These are phyloP conservation scores for Romanogobio albipinnatus DNA, from an alignment of 2,113 vertebrate genomes.

Conservation along the genomic window DNA sequence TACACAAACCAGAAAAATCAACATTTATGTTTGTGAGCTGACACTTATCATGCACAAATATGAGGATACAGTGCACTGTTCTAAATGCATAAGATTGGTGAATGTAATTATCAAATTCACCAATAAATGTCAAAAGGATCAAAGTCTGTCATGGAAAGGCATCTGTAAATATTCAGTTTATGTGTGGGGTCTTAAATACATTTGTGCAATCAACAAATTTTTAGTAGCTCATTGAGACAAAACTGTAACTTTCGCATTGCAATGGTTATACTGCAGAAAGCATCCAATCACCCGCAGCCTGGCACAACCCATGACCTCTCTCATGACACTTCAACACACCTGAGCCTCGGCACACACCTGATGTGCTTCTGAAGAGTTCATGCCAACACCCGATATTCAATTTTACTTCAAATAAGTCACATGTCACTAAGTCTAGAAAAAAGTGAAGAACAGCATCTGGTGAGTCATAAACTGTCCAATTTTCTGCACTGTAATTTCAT, in stretches of 20 bases:
- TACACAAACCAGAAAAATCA: no score
- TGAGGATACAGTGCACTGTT: no score
- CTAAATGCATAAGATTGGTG: no score
- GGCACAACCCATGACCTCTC: not conserved
- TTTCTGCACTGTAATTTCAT: constrained; percentile 36
- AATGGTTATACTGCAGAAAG: not conserved
- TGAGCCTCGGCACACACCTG: not conserved
- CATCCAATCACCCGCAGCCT: not conserved
- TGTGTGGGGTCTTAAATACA: not conserved
- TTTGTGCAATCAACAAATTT: not conserved
- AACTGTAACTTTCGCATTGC: not conserved
- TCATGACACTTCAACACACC: constrained; percentile 63
- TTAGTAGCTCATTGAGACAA: not conserved
- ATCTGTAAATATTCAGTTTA: no score
- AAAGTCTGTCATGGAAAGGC: no score
- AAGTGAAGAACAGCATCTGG: constrained; percentile 25
- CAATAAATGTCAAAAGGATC: no score
- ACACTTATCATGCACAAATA: no score
- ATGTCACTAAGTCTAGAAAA: constrained; percentile 8
- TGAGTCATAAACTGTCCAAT: constrained; percentile 36
- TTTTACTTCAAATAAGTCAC: not conserved
- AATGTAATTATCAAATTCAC: no score
- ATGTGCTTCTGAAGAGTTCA: constrained; percentile 2
- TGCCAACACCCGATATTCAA: constrained; percentile 23
- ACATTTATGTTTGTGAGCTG: no score